These are phyloP conservation scores for Neodontobutis hainanensis DNA, from an alignment of 2,113 vertebrate genomes.

Conservation along the genomic window DNA sequence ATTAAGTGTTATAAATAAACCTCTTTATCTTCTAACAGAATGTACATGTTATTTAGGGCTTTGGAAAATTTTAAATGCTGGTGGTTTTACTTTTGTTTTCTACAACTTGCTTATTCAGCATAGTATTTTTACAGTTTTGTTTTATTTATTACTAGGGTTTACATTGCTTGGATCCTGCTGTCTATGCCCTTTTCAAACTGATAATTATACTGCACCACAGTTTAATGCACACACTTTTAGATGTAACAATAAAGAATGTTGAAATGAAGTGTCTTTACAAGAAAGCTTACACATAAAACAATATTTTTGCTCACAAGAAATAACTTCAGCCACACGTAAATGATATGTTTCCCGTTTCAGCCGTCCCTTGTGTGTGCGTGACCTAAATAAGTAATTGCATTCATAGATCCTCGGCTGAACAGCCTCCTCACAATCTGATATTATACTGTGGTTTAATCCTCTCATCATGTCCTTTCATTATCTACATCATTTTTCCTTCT, in stretches of 20 bases:
- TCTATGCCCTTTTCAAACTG: conserved; percentile 27
- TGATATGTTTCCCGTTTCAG: conserved; percentile 20
- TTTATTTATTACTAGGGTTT: conserved; percentile 7
- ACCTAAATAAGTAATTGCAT: conserved; percentile 52
- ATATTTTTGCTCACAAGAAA: conserved; percentile 30
- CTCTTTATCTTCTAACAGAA: not conserved
- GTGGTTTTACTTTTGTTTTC: not conserved
- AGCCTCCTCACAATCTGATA: conserved; percentile 10
- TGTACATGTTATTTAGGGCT: not conserved
- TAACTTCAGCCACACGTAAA: conserved; percentile 37
- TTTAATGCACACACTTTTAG: conserved; percentile 1
- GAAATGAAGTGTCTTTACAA: conserved; percentile 23
- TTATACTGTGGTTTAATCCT: conserved; percentile 23
- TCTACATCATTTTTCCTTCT: conserved; percentile 35
- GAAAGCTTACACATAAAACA: conserved; percentile 32
- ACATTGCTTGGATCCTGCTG: conserved; percentile 8
- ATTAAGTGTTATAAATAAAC: no score
- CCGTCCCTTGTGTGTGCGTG: conserved; percentile 33
- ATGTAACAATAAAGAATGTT: not conserved
- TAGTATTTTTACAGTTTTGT: not conserved
- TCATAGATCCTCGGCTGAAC: conserved; percentile 32
- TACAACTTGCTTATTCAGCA: conserved; percentile 24
- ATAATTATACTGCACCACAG: conserved; percentile 21
- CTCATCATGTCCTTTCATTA: conserved; percentile 21
- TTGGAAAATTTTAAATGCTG: conserved; percentile 8